Percentiles rank a stretch among this genome's conserved stretches.
Conservation (phyloP, 2,888 invertebrate species). For the Tuberolachnus salignus region DNA sequence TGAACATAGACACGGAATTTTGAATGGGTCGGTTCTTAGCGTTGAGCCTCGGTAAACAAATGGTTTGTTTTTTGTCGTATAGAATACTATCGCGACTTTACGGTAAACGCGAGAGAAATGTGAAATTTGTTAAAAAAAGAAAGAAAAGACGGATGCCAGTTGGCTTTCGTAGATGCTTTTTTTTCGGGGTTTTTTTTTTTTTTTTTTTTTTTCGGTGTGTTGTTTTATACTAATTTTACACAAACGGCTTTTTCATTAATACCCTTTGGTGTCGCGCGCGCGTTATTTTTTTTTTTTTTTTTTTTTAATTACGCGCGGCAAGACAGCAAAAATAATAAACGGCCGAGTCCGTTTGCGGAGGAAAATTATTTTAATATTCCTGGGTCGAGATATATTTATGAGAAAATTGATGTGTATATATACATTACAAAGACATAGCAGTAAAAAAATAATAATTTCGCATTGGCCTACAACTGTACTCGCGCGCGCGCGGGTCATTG, state of each 20-base stretch:
- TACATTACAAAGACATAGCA: neutral
- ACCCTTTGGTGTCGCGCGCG: neutral
- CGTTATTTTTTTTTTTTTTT: conserved; percentile 21
- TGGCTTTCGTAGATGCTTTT: neutral
- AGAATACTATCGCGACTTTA: neutral
- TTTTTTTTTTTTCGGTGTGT: neutral
- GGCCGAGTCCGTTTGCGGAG: neutral
- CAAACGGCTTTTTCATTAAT: conserved; percentile 29
- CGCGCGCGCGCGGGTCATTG: neutral
- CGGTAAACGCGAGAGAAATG: neutral
- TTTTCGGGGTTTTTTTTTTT: neutral
- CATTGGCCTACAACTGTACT: neutral
- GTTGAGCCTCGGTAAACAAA: neutral
- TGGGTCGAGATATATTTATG: neutral
- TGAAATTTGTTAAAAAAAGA: conserved; percentile 1
- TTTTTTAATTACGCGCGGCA: conserved; percentile 22
- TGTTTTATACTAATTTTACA: conserved; percentile 1
- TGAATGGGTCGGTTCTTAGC: neutral
- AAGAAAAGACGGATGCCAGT: conserved; percentile 5
- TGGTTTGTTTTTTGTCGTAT: neutral
- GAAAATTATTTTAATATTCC: neutral
- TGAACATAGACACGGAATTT: neutral
- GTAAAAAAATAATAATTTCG: neutral
- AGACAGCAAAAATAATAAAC: neutral
- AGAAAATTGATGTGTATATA: neutral